Conservation (phyloP, 2,113 vertebrate species). For the Lichenostomus cassidix region DNA sequence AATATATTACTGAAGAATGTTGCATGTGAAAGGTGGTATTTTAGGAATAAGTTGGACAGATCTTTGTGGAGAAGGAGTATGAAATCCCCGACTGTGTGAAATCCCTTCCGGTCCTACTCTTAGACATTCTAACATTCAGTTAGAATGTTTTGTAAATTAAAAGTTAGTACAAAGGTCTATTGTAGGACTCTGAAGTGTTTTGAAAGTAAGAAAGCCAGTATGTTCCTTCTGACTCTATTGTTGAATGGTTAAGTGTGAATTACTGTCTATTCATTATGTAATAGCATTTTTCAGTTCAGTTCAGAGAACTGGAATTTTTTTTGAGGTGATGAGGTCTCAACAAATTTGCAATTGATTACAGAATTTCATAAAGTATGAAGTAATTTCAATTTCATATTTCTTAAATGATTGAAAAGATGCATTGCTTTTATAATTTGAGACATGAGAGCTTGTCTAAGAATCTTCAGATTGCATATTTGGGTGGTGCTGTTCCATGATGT, state of each 20-base stretch:
- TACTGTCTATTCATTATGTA: not conserved
- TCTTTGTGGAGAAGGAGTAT: not conserved
- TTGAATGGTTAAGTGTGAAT: not conserved
- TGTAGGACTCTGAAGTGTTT: not conserved
- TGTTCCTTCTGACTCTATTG: not conserved
- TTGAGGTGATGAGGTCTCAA: not conserved
- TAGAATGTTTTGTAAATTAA: not conserved
- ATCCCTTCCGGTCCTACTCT: not conserved
- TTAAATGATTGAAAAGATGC: constrained; percentile 19
- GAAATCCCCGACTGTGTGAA: not conserved
- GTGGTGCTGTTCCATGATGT: not conserved
- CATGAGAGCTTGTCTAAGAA: not conserved
- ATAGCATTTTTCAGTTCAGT: not conserved
- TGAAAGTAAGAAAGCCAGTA: not conserved
- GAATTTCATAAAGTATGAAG: not conserved
- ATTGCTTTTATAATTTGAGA: not conserved
- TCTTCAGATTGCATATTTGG: not conserved
- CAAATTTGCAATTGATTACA: not conserved
- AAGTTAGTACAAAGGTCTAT: not conserved
- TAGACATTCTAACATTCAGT: not conserved
- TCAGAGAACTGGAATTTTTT: not conserved
- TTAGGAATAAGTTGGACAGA: not conserved
- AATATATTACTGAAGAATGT: not conserved
- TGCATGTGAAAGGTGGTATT: not conserved
- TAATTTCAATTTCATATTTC: constrained; percentile 34